These are phyloP conservation scores for Drosophila conformis DNA, from an alignment of 2,888 invertebrate genomes.

Conservation along the genomic window DNA sequence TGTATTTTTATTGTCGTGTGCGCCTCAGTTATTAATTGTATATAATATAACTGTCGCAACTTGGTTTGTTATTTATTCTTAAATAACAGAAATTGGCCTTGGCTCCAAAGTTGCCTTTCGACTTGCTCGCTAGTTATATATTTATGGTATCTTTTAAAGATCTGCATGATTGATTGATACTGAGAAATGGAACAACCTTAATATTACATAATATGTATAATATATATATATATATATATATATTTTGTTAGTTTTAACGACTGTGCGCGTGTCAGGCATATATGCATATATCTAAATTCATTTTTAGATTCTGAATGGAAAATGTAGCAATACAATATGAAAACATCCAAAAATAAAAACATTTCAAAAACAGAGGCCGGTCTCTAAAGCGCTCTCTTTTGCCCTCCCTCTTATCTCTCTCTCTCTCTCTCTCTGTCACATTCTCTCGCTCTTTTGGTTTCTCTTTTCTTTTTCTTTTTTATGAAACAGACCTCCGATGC, in stretches of 20 bases:
- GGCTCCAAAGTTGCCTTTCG: constrained; percentile 16
- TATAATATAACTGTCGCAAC: constrained; percentile 41
- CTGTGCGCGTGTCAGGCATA: not conserved
- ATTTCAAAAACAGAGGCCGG: constrained; percentile 23
- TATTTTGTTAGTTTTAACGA: constrained; percentile 6
- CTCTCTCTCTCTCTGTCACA: not conserved
- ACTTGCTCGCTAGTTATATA: not conserved
- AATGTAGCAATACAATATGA: constrained; percentile 14
- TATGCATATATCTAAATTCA: not conserved
- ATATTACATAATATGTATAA: constrained; percentile 13
- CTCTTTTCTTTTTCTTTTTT: not conserved
- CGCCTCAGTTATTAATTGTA: constrained; percentile 26
- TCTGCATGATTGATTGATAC: not conserved
- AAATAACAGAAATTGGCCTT: constrained; percentile 63
- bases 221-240: not conserved
- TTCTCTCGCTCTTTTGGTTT: not conserved
- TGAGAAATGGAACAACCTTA: not conserved
- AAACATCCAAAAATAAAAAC: constrained; percentile 43
- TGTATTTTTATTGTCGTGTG: constrained; percentile 14
- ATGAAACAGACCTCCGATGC: not conserved
- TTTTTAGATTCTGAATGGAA: constrained; percentile 23
- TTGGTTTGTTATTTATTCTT: constrained; percentile 50
- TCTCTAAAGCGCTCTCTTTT: not conserved
- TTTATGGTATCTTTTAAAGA: not conserved
- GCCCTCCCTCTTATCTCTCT: not conserved